These are phyloP conservation scores for Hecatera dysodea DNA, from an alignment of 2,888 invertebrate species.

Conservation along the genomic window DNA sequence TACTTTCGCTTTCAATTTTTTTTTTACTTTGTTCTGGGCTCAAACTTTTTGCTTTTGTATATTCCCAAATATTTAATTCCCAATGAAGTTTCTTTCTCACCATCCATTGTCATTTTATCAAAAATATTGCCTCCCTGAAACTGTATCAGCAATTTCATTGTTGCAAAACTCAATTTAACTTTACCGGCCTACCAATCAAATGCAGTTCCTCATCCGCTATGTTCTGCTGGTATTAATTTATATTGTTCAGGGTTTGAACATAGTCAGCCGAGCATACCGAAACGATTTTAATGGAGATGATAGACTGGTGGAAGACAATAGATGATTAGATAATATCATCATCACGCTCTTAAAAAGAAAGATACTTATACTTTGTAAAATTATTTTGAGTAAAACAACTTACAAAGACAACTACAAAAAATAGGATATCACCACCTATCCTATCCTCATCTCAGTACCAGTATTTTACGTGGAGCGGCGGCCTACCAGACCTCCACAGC, in stretches of 20 bases:
- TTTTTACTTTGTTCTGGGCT: background rate
- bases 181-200: conserved; percentile 2
- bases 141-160: background rate
- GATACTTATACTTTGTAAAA: no score
- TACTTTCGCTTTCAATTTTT: no score
- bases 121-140: background rate
- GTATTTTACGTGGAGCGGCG: no score
- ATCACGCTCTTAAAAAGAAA: background rate
- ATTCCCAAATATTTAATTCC: background rate
- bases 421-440: no score
- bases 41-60: background rate
- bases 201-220: conserved; percentile 3
- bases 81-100: background rate
- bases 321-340: no score
- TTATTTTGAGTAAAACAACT: no score
- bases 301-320: background rate
- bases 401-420: no score
- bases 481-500: no score
- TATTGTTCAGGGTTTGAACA: background rate
- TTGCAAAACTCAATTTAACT: conserved; percentile 28
- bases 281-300: background rate
- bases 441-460: no score
- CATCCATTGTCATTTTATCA: background rate
- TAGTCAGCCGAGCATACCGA: background rate
- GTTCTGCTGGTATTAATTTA: background rate